Base-by-base conservation (phyloP, 2,113 vertebrate genomes). In the Tamias sibiricus region DNA sequence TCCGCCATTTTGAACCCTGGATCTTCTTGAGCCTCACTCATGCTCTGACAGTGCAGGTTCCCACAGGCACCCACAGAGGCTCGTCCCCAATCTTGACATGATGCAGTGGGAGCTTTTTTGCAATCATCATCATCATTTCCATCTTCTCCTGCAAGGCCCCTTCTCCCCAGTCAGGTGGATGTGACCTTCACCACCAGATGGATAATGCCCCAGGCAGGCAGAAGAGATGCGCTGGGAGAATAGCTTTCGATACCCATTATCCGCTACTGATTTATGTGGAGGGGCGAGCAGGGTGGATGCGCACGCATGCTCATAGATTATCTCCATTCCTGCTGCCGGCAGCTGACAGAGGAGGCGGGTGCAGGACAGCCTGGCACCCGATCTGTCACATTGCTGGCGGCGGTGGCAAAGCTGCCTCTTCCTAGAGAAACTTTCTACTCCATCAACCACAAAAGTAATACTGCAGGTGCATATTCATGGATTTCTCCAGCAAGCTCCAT, bases 111-210 rank as follows among this genome's bases (percentile, higher is more conserved):
- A 84, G 20, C 3, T 1, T 71, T 85, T 17, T n/a, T 40, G 47
- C 24, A 44, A 40, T 5, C 19, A 44, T 30, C 32, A 16, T 19
- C 14, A 44, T 62, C 7, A 79, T 89, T 80, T 90, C 77, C 3
- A 9, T n/a, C 24, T 37, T 62, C 49, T 69, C n/a, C 90, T 44
- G 81, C 69, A 92, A 92, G 88, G 91, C 72, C 64, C 59, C 71
- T 0, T 2, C 85, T 64, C 97, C 92, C 35, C 66, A 42, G 81
- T 0, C 66, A 95, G 88, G 88, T 87, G 87, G 85, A 91, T 82
- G 40, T 97, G 97, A 98, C 97, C 98, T 96, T 98, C 95, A 97
- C 80, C 75, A 76, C 57, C 98, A 98, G 98, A 97, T 95, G 94
- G 97, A 96, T 96, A 92, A 72, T 0, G n/a, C 91, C 54, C 85